phyloP scores from a whole-genome alignment of 2,888 invertebrate genomes.

The Coronaproctus castanopsis region DNA sequence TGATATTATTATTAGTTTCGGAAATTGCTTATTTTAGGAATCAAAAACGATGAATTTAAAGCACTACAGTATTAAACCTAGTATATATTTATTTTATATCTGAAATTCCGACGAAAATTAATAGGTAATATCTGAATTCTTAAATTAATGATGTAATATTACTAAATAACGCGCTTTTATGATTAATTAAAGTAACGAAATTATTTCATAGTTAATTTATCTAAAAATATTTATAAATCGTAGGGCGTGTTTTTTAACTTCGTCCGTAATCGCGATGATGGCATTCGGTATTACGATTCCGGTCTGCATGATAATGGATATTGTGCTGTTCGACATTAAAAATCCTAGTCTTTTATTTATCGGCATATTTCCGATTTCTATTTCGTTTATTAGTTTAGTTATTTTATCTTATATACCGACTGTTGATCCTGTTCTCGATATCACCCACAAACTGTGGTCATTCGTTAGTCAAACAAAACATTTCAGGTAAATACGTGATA shows the following conservation, averaged over 20 bases:
- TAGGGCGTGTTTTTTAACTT: constrained; percentile 88
- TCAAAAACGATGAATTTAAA: no score
- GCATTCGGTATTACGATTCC: constrained; percentile 73
- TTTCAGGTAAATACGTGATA: constrained; percentile 1
- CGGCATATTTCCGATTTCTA: constrained; percentile 6
- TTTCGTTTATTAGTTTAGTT: constrained; percentile 7
- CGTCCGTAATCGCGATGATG: constrained; percentile 68
- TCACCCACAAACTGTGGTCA: constrained; percentile 2
- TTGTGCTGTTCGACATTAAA: constrained; percentile 8
- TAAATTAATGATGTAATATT: not conserved
- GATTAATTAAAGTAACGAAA: no score
- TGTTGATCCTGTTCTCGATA: constrained; percentile 5
- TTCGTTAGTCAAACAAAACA: not conserved
- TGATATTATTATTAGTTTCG: no score
- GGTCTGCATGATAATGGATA: constrained; percentile 30
- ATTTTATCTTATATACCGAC: constrained; percentile 8
- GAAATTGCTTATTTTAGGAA: no score
- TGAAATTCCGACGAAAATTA: no score
- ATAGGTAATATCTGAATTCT: no score
- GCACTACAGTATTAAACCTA: no score
- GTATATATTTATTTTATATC: no score
- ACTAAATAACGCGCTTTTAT: no score
- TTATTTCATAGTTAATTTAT: no score
- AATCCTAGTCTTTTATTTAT: constrained; percentile 7
- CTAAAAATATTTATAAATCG: no score